Conservation (phyloP, 37 sponge, comb jelly and placozoan species). For the Hormiphora californensis region DNA sequence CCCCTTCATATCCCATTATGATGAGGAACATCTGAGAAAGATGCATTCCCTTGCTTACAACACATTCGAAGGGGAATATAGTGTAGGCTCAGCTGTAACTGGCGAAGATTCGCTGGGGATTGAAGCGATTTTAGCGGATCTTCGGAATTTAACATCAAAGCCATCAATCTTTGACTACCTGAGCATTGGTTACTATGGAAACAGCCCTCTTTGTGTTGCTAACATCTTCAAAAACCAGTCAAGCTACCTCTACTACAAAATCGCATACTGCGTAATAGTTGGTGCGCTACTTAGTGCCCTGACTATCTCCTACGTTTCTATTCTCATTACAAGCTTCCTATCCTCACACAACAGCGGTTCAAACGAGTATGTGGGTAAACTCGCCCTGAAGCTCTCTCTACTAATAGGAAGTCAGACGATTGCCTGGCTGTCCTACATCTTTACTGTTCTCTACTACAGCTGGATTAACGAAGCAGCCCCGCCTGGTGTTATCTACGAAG, state of each 20-base stretch:
- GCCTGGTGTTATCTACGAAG: not conserved
- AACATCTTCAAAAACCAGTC: constrained; percentile 20
- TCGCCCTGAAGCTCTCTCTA: not conserved
- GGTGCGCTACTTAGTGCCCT: not conserved
- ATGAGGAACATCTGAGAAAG: not conserved
- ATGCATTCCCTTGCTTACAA: too few relatives aligned
- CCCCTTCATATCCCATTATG: not conserved
- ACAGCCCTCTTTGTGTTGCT: not conserved
- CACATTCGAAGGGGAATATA: too few relatives aligned
- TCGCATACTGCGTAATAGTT: not conserved
- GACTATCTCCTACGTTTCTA: not conserved
- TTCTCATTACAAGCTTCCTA: not conserved
- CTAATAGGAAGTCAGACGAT: constrained; percentile 1
- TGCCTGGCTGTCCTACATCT: not conserved
- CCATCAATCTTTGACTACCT: not conserved
- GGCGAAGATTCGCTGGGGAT: too few relatives aligned
- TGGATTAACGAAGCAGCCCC: not conserved
- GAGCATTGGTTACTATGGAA: constrained; percentile 4
- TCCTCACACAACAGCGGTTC: not conserved
- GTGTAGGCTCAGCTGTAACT: too few relatives aligned
- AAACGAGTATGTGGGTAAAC: not conserved
- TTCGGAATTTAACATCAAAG: not conserved
- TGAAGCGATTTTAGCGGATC: too few relatives aligned
- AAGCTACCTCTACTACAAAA: not conserved
- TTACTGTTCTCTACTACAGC: not conserved